Conservation (phyloP, 2,888 invertebrate genomes). For the Drosophila ustulata region DNA sequence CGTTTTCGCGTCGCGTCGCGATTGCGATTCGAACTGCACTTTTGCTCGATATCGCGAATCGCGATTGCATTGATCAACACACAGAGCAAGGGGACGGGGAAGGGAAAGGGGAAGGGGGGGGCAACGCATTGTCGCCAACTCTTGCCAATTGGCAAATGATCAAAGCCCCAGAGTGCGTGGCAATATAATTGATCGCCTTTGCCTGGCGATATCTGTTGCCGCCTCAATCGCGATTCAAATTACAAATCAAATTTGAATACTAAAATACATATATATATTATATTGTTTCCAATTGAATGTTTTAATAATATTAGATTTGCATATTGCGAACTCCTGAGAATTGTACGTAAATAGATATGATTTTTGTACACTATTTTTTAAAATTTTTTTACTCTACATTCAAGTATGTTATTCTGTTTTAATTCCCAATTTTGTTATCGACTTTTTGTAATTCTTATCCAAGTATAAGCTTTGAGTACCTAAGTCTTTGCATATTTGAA, state of each 20-base stretch:
- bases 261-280: too few relatives aligned
- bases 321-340: too few relatives aligned
- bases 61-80: constrained; percentile 57
- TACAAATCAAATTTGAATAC: too few relatives aligned
- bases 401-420: too few relatives aligned
- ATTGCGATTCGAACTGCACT: constrained; percentile 26
- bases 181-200: constrained; percentile 64
- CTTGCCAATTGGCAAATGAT: constrained; percentile 56
- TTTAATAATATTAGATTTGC: too few relatives aligned
- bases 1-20: constrained; percentile 17
- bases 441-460: not conserved
- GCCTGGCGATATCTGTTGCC: constrained; percentile 2
- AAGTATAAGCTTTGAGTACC: too few relatives aligned
- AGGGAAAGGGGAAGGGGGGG: not conserved
- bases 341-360: too few relatives aligned
- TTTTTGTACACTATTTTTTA: too few relatives aligned
- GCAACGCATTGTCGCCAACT: constrained; percentile 50
- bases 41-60: constrained; percentile 44
- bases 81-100: constrained; percentile 4
- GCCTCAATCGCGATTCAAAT: not conserved
- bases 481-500: too few relatives aligned
- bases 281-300: too few relatives aligned
- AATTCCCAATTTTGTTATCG: too few relatives aligned
- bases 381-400: too few relatives aligned
- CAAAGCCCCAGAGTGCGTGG: constrained; percentile 66